Conservation (phyloP, 64 coral and sea anemone species). For the Dendronephthya gigantea region DNA sequence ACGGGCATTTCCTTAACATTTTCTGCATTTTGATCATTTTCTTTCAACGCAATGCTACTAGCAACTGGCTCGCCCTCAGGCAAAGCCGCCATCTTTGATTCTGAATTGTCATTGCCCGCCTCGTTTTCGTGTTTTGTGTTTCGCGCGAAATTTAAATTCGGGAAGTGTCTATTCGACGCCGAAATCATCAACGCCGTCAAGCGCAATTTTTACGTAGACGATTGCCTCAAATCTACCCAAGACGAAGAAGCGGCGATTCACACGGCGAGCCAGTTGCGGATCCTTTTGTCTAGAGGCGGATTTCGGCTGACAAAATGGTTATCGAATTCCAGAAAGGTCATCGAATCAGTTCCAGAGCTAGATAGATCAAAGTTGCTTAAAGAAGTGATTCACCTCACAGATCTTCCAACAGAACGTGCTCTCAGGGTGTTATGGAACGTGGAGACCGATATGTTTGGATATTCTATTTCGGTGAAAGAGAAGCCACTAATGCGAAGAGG, state of each 20-base stretch:
- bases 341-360: conserved; percentile 16
- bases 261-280: background rate
- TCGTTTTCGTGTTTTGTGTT: too few relatives aligned
- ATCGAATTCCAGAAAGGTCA: conserved; percentile 2
- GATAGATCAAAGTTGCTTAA: conserved; percentile 29
- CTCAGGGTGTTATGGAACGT: conserved; percentile 37
- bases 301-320: conserved; percentile 42
- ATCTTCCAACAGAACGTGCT: conserved; percentile 24
- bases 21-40: too few relatives aligned
- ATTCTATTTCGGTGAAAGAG: background rate
- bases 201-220: conserved; percentile 42
- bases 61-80: too few relatives aligned
- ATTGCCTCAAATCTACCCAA: conserved; percentile 17
- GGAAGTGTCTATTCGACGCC: too few relatives aligned
- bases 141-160: too few relatives aligned
- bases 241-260: background rate
- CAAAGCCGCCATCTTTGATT: too few relatives aligned
- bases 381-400: background rate
- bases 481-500: background rate
- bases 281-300: conserved; percentile 5
- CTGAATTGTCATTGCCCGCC: too few relatives aligned
- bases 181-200: too few relatives aligned
- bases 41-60: too few relatives aligned
- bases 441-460: conserved; percentile 34
- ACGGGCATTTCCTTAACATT: too few relatives aligned